Conservation (phyloP, 2,888 invertebrate species). For the Seira musarum region DNA sequence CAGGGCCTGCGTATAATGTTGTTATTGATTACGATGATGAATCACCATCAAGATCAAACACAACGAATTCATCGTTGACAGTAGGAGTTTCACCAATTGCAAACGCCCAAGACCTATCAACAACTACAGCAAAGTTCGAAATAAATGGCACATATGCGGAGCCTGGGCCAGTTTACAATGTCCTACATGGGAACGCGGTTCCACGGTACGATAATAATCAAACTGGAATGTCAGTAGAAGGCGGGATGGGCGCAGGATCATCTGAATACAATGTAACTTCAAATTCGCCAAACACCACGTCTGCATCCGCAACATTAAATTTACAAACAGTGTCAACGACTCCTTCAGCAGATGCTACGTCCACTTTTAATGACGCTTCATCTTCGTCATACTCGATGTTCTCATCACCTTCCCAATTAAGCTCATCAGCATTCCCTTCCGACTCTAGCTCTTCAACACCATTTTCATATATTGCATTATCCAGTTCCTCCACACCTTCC, state of each 20-base stretch:
- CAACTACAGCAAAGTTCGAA: too few relatives aligned
- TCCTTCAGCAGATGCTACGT: neutral
- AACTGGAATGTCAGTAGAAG: too few relatives aligned
- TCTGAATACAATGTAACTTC: neutral
- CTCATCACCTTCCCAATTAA: neutral
- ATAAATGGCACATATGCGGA: too few relatives aligned
- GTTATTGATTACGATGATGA: neutral
- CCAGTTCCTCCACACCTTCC: neutral
- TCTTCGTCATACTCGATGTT: neutral
- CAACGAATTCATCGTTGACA: too few relatives aligned
- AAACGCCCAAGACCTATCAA: too few relatives aligned
- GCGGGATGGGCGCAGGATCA: too few relatives aligned
- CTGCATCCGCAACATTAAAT: neutral
- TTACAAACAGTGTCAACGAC: neutral
- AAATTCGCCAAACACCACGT: neutral
- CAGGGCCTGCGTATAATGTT: too few relatives aligned
- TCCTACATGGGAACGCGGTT: neutral
- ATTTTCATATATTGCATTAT: neutral
- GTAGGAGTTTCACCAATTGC: too few relatives aligned
- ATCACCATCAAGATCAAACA: neutral
- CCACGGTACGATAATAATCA: neutral
- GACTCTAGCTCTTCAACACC: neutral
- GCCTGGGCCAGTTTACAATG: constrained; percentile 7
- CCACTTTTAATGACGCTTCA: neutral
- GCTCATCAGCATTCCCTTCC: constrained; percentile 10